These are phyloP conservation scores for Gastrophryne carolinensis DNA, from an alignment of 2,797 vertebrate species.

Conservation along the genomic window DNA sequence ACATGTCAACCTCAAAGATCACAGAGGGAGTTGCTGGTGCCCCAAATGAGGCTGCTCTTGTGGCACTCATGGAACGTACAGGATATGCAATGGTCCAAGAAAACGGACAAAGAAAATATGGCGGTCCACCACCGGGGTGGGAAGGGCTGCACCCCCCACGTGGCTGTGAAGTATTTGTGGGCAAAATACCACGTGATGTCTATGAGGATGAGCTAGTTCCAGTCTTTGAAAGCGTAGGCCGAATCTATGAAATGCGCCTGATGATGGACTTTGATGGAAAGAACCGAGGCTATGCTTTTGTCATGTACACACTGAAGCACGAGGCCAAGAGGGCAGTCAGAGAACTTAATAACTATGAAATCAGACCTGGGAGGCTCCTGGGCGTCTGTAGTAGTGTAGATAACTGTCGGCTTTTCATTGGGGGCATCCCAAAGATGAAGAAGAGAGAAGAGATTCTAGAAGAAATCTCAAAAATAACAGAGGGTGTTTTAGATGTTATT, in stretches of 20 bases:
- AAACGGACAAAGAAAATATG: conserved; percentile 95
- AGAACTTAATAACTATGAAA: conserved; percentile 97
- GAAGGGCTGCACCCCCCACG: conserved; percentile 84
- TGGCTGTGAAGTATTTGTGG: conserved; percentile 96
- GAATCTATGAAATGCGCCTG: conserved; percentile 96
- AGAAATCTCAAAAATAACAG: conserved; percentile 96
- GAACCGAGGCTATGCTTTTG: conserved; percentile 95
- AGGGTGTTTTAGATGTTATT: conserved; percentile 94
- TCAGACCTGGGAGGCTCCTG: conserved; percentile 90
- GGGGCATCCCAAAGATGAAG: conserved; percentile 97
- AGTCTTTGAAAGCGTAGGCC: conserved; percentile 88
- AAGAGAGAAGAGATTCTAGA: conserved; percentile 98
- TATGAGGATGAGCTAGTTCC: conserved; percentile 97
- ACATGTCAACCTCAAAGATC: conserved; percentile 69
- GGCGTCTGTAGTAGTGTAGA: conserved; percentile 97
- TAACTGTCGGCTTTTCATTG: conserved; percentile 97
- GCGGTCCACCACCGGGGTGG: conserved; percentile 91
- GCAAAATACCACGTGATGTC: conserved; percentile 95
- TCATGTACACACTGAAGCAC: conserved; percentile 93
- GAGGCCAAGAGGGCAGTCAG: conserved; percentile 94
- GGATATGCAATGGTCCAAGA: conserved; percentile 94
- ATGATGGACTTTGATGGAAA: conserved; percentile 99
- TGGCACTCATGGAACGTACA: conserved; percentile 89
- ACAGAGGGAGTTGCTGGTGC: conserved; percentile 87
- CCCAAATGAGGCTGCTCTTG: conserved; percentile 83